Evolutionary conservation across 2,797 vertebrate genomes (phyloP).

Genomic region (Hirundo rustica): DNA sequence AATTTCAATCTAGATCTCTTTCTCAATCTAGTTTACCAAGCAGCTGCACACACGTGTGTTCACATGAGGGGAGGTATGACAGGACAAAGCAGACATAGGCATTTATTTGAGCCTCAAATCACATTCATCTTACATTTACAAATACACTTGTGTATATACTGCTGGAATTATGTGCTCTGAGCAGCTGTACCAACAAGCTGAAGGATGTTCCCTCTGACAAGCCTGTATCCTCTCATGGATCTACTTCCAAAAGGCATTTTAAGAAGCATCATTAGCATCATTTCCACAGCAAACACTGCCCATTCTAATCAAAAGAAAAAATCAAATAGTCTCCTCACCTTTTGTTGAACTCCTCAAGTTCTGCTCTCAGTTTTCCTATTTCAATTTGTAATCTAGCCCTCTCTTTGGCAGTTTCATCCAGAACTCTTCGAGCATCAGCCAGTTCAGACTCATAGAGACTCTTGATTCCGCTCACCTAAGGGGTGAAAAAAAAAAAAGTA

Average conservation of each 20-base stretch:
- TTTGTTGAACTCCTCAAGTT: constrained; percentile 89
- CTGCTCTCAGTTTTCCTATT: constrained; percentile 87
- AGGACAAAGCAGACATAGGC: background rate
- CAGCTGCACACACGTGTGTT: rapidly evolving
- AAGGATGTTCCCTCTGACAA: background rate
- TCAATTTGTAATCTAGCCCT: constrained; percentile 93
- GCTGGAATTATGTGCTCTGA: background rate
- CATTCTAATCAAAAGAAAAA: background rate
- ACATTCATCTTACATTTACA: background rate
- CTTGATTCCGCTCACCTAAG: constrained; percentile 90
- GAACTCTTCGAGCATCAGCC: constrained; percentile 88
- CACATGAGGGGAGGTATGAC: background rate
- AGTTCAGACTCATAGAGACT: constrained; percentile 91
- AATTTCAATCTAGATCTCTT: background rate
- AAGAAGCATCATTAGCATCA: background rate
- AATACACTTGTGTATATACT: background rate
- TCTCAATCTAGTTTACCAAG: background rate
- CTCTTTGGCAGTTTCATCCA: constrained; percentile 94
- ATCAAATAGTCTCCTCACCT: constrained; percentile 57
- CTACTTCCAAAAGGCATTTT: background rate
- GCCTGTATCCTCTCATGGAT: background rate
- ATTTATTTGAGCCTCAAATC: background rate
- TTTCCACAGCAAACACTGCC: background rate
- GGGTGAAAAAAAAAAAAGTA: background rate
- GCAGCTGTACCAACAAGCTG: background rate